Evolutionary conservation across 2,113 vertebrate species (phyloP).

Genomic region (Entelurus aequoreus): DNA sequence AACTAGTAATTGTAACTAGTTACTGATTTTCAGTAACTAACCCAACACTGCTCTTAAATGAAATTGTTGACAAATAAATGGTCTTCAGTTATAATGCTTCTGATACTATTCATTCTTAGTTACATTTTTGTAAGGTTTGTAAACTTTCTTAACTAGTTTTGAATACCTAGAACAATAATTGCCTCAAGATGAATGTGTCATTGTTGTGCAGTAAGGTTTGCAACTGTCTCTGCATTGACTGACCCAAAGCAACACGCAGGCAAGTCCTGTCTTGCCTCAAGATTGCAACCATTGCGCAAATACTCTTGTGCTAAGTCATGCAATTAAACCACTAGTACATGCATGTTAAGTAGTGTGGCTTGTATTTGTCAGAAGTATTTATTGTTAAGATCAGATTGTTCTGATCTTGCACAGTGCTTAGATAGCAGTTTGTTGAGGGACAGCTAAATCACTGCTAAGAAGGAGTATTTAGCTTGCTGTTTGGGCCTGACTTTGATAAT

Average conservation of each 20-base stretch:
- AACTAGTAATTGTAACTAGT: too few relatives aligned
- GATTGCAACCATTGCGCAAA: slow-evolving; percentile 19
- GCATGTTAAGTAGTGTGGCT: slow-evolving; percentile 6
- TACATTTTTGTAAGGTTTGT: neutral
- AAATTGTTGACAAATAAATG: too few relatives aligned
- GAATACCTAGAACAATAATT: neutral
- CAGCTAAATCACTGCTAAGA: slow-evolving; percentile 19
- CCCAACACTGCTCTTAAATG: too few relatives aligned
- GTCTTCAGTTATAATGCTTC: too few relatives aligned
- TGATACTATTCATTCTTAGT: neutral
- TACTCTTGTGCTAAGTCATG: slow-evolving; percentile 8
- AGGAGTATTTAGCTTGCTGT: slow-evolving; percentile 28
- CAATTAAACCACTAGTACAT: slow-evolving; percentile 16
- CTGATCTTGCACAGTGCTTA: slow-evolving; percentile 4
- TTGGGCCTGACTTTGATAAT: slow-evolving; percentile 26
- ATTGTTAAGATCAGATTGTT: slow-evolving; percentile 16
- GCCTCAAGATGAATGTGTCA: neutral
- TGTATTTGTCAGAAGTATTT: slow-evolving; percentile 26
- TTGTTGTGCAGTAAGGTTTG: slow-evolving; percentile 14
- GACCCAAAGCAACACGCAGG: slow-evolving; percentile 21
- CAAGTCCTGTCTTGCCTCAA: slow-evolving; percentile 32
- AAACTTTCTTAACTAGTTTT: neutral
- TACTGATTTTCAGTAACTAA: too few relatives aligned
- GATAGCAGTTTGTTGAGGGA: slow-evolving; percentile 23
- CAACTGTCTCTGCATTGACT: slow-evolving; percentile 28